A percentile compares a stretch with the other conserved stretches of the same genome.
phyloP scores from a whole-genome alignment of 1,140 invertebrate species.

The Bombus waltoni region DNA sequence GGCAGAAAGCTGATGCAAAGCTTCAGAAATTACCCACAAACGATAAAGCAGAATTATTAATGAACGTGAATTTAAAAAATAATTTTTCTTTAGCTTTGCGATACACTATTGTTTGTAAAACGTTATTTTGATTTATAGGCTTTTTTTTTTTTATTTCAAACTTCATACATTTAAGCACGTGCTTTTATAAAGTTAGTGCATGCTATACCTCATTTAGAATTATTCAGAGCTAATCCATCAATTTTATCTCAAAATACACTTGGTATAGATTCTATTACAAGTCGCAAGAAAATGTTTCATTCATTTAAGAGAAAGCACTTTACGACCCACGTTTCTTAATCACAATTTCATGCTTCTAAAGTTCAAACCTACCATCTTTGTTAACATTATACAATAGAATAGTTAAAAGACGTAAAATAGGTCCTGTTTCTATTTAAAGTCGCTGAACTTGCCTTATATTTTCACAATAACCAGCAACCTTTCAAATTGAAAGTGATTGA shows the following conservation, averaged over 20 bases:
- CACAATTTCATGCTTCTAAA: background rate
- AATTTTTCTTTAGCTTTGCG: background rate
- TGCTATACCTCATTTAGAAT: background rate
- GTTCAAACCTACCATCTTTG: background rate
- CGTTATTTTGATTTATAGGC: background rate
- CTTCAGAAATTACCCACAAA: background rate
- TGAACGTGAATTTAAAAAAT: background rate
- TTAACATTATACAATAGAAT: background rate
- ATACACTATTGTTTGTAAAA: background rate
- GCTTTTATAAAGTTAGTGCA: background rate
- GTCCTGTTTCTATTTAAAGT: no score
- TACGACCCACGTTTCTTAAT: no score
- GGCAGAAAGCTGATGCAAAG: background rate
- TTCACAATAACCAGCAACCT: background rate
- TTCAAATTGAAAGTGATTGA: background rate
- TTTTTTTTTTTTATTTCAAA: background rate
- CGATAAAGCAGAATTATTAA: background rate
- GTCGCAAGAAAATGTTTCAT: background rate
- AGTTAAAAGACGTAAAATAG: no score
- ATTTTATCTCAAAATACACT: background rate
- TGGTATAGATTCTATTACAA: background rate
- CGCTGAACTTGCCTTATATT: background rate
- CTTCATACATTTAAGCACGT: no score
- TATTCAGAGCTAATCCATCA: background rate
- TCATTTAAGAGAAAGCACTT: background rate